Conservation (phyloP, 2,797 vertebrate species). For the Huso huso region DNA sequence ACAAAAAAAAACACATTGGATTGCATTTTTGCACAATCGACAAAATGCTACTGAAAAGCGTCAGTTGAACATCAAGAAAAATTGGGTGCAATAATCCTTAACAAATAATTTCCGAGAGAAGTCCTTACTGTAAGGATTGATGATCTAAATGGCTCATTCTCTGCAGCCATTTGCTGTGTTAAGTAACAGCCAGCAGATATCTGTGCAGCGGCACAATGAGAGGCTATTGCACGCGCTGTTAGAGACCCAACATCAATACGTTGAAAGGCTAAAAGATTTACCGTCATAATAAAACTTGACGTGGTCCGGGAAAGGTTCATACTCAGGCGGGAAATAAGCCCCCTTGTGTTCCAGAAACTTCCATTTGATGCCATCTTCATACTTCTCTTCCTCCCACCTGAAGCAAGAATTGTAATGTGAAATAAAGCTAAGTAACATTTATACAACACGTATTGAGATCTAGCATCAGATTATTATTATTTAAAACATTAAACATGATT, state of each 20-base stretch:
- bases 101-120: neutral
- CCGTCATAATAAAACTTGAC: constrained; percentile 55
- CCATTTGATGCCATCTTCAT: constrained; percentile 58
- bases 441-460: too few species aligned
- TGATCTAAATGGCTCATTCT: neutral
- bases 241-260: constrained; percentile 17
- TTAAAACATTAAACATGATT: too few species aligned
- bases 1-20: too few species aligned
- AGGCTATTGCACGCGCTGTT: constrained; percentile 17
- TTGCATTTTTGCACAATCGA: too few species aligned
- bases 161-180: neutral
- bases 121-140: neutral
- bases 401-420: constrained; percentile 12
- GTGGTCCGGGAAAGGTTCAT: constrained; percentile 45
- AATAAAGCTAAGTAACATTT: too few species aligned
- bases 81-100: neutral
- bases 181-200: neutral
- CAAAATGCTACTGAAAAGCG: too few species aligned
- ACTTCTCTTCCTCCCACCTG: constrained; percentile 66
- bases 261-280: constrained; percentile 24
- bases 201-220: neutral
- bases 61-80: neutral
- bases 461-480: too few species aligned
- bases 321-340: constrained; percentile 54
- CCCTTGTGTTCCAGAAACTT: constrained; percentile 59